Evolutionary conservation across 2,113 vertebrate genomes (phyloP).

Genomic region (Tetrao urogallus): DNA sequence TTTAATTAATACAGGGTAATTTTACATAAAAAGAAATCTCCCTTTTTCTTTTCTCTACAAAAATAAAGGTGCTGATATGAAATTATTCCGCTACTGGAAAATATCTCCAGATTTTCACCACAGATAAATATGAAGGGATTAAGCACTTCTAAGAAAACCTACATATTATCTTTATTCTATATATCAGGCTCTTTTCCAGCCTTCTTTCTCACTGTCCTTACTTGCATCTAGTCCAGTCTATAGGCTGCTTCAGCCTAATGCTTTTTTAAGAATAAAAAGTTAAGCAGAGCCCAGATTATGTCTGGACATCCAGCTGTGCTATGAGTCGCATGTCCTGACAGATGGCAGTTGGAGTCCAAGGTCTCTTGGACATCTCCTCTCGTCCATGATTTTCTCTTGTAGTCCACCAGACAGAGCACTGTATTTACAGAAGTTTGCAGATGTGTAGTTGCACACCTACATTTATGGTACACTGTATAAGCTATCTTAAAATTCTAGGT

Average conservation of each 20-base stretch:
- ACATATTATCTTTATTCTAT: background rate
- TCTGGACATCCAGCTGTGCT: background rate
- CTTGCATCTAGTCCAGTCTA: background rate
- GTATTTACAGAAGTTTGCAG: background rate
- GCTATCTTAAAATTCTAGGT: background rate
- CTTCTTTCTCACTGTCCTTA: background rate
- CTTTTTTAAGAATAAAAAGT: background rate
- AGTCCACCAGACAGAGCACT: background rate
- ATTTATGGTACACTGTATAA: background rate
- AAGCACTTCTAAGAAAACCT: accelerated
- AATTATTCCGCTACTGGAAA: background rate
- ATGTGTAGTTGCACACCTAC: background rate
- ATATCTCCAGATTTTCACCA: background rate
- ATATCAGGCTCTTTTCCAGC: background rate
- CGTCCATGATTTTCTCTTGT: background rate
- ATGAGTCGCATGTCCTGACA: background rate
- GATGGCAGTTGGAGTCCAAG: background rate
- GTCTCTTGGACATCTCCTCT: background rate
- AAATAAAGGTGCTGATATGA: background rate
- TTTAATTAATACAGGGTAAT: background rate
- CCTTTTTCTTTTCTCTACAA: background rate
- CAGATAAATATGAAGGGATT: background rate
- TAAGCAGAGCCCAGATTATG: background rate
- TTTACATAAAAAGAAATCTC: background rate
- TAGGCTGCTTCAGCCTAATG: background rate